These are phyloP conservation scores for Vanessa tameamea DNA, from an alignment of 1,140 invertebrate genomes.

Conservation along the genomic window DNA sequence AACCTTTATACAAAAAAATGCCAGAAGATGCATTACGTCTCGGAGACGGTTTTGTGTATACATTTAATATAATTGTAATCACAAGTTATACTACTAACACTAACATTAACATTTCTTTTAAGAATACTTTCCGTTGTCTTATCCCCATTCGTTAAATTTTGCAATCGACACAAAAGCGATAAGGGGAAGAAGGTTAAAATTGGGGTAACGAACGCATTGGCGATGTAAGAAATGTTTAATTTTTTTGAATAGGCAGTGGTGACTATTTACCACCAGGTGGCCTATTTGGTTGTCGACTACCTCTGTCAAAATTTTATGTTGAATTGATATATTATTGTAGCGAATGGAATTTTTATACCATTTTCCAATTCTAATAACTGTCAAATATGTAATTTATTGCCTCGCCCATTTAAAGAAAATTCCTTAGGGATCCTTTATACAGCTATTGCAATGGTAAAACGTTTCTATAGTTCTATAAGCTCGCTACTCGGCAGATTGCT, in stretches of 20 bases:
- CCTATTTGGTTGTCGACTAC: too few species aligned
- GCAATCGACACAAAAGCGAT: conserved; percentile 15
- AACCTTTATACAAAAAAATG: too few species aligned
- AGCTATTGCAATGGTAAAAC: background rate
- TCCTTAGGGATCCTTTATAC: conserved; percentile 1
- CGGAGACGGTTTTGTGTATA: too few species aligned
- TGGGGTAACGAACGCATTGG: conserved; percentile 3
- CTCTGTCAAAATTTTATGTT: background rate
- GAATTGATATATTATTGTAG: background rate
- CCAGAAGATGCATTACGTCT: too few species aligned
- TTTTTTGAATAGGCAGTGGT: too few species aligned
- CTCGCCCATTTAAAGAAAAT: conserved; percentile 23
- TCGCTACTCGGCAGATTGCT: too few species aligned
- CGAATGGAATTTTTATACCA: conserved; percentile 16
- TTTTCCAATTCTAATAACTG: conserved; percentile 35
- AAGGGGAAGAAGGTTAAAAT: conserved; percentile 16
- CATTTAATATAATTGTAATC: too few species aligned
- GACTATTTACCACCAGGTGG: too few species aligned
- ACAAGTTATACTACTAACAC: too few species aligned
- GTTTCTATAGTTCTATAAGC: background rate
- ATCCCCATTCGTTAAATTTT: background rate
- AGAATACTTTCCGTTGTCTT: conserved; percentile 17
- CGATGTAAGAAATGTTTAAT: too few species aligned
- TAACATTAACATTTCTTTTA: background rate
- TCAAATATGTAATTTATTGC: conserved; percentile 31